phyloP scores from a whole-genome alignment of 2,797 vertebrate species.

The Sebastes minor region DNA sequence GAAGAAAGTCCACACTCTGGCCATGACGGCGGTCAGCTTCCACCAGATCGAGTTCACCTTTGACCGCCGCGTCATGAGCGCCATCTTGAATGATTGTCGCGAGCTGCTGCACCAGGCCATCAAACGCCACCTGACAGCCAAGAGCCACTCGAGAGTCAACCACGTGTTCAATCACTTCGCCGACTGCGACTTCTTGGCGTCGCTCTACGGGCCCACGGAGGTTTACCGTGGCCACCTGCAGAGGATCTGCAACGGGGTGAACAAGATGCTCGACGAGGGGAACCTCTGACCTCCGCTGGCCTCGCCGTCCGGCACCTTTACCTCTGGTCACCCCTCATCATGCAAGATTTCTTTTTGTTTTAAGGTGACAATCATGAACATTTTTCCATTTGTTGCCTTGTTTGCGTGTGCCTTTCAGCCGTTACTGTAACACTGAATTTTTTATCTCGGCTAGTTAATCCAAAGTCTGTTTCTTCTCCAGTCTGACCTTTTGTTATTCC shows the following conservation, averaged over 20 bases:
- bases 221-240: conserved; percentile 88
- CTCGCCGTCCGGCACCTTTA: conserved; percentile 3
- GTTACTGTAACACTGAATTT: conserved; percentile 62
- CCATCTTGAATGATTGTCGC: conserved; percentile 89
- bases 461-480: conserved; percentile 51
- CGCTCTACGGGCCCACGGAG: conserved; percentile 88
- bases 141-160: conserved; percentile 92
- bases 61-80: conserved; percentile 92
- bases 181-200: conserved; percentile 92
- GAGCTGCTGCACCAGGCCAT: conserved; percentile 93
- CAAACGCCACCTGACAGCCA: conserved; percentile 91
- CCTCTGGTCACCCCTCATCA: conserved; percentile 21
- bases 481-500: conserved; percentile 17
- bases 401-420: conserved; percentile 53
- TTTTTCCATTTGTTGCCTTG: conserved; percentile 37
- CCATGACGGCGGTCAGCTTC: conserved; percentile 96
- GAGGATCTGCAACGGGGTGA: conserved; percentile 91
- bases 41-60: conserved; percentile 98
- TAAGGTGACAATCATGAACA: conserved; percentile 48
- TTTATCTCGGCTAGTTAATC: conserved; percentile 42
- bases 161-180: conserved; percentile 94
- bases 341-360: conserved; percentile 17
- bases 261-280: conserved; percentile 93
- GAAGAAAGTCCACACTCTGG: conserved; percentile 90
- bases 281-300: conserved; percentile 84